phyloP scores from a whole-genome alignment of 1,140 invertebrate species.

The Calosoma granatense region DNA sequence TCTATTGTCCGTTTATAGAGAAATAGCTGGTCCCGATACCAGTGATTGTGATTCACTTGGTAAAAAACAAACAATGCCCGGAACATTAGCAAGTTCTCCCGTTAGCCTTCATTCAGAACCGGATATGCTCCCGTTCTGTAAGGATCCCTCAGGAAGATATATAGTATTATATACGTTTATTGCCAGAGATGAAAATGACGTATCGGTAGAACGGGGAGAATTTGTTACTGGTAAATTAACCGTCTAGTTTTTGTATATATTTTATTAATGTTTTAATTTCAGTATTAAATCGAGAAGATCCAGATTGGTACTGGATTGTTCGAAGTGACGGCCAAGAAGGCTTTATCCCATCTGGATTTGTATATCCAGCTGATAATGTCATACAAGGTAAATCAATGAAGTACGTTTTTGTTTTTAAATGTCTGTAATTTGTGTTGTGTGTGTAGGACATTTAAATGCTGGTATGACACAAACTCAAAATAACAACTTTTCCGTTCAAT shows the following conservation, averaged over 20 bases:
- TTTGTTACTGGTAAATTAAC: conserved; percentile 61
- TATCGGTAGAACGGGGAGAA: conserved; percentile 86
- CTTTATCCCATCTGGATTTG: conserved; percentile 90
- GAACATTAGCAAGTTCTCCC: conserved; percentile 46
- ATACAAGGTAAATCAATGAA: conserved; percentile 48
- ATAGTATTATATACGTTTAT: conserved; percentile 90
- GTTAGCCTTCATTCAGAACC: conserved; percentile 51
- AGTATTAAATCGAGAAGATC: conserved; percentile 86
- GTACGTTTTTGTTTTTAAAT: not conserved
- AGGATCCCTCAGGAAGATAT: conserved; percentile 81
- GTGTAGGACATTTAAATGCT: conserved; percentile 35
- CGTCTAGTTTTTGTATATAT: conserved; percentile 2
- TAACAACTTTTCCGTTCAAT: conserved; percentile 24
- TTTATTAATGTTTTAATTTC: conserved; percentile 14
- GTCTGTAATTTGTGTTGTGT: conserved; percentile 14
- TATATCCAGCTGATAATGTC: conserved; percentile 77
- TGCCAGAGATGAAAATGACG: conserved; percentile 87
- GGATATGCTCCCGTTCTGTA: conserved; percentile 77
- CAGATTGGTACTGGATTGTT: conserved; percentile 93
- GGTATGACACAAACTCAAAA: conserved; percentile 27
- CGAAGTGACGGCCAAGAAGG: conserved; percentile 87
- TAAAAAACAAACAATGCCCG: conserved; percentile 43
- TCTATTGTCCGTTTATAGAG: conserved; percentile 23
- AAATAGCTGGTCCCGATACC: conserved; percentile 29
- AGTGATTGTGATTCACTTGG: conserved; percentile 35